These are phyloP conservation scores for Portunus trituberculatus DNA, from an alignment of 1,140 invertebrate species.

Conservation along the genomic window DNA sequence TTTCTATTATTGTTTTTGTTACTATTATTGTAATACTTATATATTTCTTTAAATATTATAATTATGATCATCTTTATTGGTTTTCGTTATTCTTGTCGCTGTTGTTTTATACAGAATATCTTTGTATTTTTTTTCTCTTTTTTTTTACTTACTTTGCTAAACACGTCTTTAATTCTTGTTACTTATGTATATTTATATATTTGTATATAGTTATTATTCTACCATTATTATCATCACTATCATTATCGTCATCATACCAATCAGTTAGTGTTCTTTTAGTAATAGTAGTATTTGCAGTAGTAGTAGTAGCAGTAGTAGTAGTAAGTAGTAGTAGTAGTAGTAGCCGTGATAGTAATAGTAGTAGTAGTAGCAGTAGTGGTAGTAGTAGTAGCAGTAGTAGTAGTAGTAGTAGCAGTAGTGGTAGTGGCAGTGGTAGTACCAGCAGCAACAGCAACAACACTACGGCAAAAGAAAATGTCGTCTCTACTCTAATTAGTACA, in stretches of 20 bases:
- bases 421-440: too few relatives aligned
- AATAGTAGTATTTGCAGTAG: not conserved
- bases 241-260: slow-evolving; percentile 3
- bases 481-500: not conserved
- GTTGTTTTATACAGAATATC: not conserved
- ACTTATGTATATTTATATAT: too few relatives aligned
- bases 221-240: not conserved
- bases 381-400: too few relatives aligned
- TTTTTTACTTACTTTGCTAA: too few relatives aligned
- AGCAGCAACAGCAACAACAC: too few relatives aligned
- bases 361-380: not conserved
- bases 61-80: not conserved
- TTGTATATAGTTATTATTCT: too few relatives aligned
- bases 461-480: not conserved
- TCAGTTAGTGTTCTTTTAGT: not conserved
- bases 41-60: too few relatives aligned
- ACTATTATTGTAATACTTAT: not conserved
- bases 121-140: too few relatives aligned
- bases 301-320: slow-evolving; percentile 13
- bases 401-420: too few relatives aligned
- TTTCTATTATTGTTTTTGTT: not conserved
- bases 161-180: too few relatives aligned
- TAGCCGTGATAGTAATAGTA: not conserved
- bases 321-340: not conserved
- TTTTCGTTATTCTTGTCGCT: slow-evolving; percentile 37